Base-by-base conservation (phyloP, 1,140 invertebrate species). In the Hermatobates lingyangjiaoensis region DNA sequence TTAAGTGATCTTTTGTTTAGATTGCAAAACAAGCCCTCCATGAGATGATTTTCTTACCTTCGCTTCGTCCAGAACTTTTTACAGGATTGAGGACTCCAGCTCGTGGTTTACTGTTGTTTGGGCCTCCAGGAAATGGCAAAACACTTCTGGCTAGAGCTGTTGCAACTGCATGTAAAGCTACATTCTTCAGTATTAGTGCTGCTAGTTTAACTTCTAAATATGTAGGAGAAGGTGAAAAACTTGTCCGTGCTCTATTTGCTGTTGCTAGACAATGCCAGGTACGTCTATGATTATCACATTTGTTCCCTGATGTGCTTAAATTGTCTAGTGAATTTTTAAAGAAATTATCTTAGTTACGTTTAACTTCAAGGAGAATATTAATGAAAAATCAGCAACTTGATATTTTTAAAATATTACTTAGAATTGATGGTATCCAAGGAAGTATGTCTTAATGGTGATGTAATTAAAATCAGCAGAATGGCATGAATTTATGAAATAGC, bases 161-260 rank as follows among this genome's bases (percentile, higher is more conserved):
- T 34, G 56, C 59, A 15, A 59, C 59, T 18, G 56, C 56, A 15
- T 77, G 75, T 39, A 75, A 75, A 56, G 89, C 92, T 3, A 97
- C 92, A 0, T 98, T 98, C 68, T 97, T 98, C 65, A 91, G 87
- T 45, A 96, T 98, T 61, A 93, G 88, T 57, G 92, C 93, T 12
- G 93, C 92, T 10, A 91, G 87, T 52, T 68, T 98, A n/a, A 97
- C 91, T n/a, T 96, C 91, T 47, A 98, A 98, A 59, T 88, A 91
- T 69, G 89, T 97, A 2, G 94, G 94, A 5, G 94, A 98, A 65
- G 91, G 93, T 2, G 94, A 98, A 67, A 98, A 98, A 71, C 77
- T 98, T 66, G 93, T 98, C 15, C 70, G 91, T 54, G 90, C 92
- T 0, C 68, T 98, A 18, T 98, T 98, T 70, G 81, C 86, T 34